These are phyloP conservation scores for Uloborus diversus DNA, from an alignment of 1,140 invertebrate species.

Conservation along the genomic window DNA sequence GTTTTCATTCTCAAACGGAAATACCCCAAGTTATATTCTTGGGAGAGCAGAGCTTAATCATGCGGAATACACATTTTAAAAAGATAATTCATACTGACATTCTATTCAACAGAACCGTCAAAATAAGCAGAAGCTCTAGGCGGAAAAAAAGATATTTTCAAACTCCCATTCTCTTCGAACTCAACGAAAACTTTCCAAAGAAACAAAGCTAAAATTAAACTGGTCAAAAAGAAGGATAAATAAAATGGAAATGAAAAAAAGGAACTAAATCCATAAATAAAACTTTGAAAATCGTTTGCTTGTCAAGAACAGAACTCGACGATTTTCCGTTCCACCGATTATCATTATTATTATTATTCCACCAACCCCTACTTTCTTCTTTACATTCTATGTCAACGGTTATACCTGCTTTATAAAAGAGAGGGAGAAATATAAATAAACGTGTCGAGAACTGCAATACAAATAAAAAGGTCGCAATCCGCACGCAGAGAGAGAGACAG, in stretches of 20 bases:
- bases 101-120: too few species aligned
- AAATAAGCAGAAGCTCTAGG: too few species aligned
- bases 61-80: too few species aligned
- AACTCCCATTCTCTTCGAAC: too few species aligned
- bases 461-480: constrained; percentile 15
- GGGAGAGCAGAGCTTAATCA: too few species aligned
- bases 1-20: too few species aligned
- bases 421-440: constrained; percentile 23
- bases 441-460: neutral
- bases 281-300: constrained; percentile 3
- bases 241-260: too few species aligned
- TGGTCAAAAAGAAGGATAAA: neutral
- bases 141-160: too few species aligned
- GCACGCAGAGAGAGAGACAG: neutral
- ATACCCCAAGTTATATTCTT: too few species aligned
- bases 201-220: neutral
- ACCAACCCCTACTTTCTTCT: neutral
- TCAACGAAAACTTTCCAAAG: neutral
- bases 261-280: constrained; percentile 24
- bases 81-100: too few species aligned
- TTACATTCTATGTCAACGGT: neutral
- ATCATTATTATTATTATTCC: constrained; percentile 42
- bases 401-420: neutral
- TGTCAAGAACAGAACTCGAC: constrained; percentile 44
- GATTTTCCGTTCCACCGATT: constrained; percentile 38